Percentiles rank a stretch among this genome's conserved stretches.
phyloP scores from a whole-genome alignment of 2,797 vertebrate species.

The Perdix hodgsoniae region DNA sequence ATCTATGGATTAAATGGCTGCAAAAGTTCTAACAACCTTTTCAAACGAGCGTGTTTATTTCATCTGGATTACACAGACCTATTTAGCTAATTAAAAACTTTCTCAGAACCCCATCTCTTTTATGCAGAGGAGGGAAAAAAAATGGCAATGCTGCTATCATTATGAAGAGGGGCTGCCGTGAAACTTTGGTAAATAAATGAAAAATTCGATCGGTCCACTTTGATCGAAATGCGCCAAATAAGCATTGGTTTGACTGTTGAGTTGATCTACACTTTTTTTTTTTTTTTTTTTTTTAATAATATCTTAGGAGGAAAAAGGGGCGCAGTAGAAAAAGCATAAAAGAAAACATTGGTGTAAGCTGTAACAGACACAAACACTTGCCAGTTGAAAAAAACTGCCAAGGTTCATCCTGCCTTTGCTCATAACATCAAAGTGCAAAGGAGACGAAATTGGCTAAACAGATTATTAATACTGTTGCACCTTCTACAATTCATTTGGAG shows the following conservation, averaged over 20 bases:
- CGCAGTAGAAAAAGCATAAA: neutral
- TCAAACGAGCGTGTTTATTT: slow-evolving; percentile 77
- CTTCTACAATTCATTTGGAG: slow-evolving; percentile 70
- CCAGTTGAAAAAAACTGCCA: slow-evolving; percentile 17
- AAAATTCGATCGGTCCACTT: slow-evolving; percentile 45
- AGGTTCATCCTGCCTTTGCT: slow-evolving; percentile 14
- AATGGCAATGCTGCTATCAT: slow-evolving; percentile 35
- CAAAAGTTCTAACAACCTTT: slow-evolving; percentile 78
- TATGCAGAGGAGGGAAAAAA: slow-evolving; percentile 31
- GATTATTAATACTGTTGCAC: slow-evolving; percentile 67
- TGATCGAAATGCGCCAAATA: neutral
- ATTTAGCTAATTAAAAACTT: slow-evolving; percentile 73
- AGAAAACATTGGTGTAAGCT: slow-evolving; percentile 35
- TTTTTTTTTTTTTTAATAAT: neutral
- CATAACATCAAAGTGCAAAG: slow-evolving; percentile 51
- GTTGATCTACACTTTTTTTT: slow-evolving; percentile 32
- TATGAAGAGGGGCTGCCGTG: slow-evolving; percentile 50
- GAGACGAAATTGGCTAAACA: slow-evolving; percentile 60
- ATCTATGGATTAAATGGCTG: slow-evolving; percentile 75
- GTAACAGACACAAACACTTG: slow-evolving; percentile 36
- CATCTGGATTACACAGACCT: slow-evolving; percentile 71
- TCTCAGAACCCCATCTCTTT: slow-evolving; percentile 61
- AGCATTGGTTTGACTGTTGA: slow-evolving; percentile 14
- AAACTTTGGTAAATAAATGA: slow-evolving; percentile 63
- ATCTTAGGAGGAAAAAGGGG: slow-evolving; percentile 33